phyloP scores from a whole-genome alignment of 2,888 invertebrate species.

The Conus canariensis region DNA sequence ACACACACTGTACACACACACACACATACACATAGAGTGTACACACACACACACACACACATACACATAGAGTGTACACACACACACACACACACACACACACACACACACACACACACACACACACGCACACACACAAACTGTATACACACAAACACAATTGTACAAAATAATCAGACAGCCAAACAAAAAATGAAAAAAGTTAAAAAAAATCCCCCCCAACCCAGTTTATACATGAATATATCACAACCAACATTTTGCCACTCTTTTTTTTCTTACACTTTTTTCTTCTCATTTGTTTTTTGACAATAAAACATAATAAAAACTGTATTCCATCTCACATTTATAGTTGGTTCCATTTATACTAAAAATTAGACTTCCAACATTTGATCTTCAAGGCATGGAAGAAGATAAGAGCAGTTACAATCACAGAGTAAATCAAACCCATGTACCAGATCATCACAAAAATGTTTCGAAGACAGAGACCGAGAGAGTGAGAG shows the following conservation, averaged over 20 bases:
- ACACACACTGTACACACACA: background rate
- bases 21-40: background rate
- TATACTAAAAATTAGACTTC: background rate
- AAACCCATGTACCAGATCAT: background rate
- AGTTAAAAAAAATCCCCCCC: too few relatives aligned
- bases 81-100: background rate
- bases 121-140: too few relatives aligned
- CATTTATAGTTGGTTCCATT: background rate
- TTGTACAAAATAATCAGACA: background rate
- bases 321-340: background rate
- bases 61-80: background rate
- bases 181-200: too few relatives aligned
- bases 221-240: background rate
- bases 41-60: background rate
- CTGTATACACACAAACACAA: background rate
- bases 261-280: background rate
- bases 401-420: constrained; percentile 4
- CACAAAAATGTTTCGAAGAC: background rate
- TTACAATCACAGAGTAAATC: constrained; percentile 1
- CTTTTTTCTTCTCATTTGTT: background rate
- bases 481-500: too few relatives aligned
- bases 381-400: background rate
- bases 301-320: background rate
- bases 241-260: constrained; percentile 15
- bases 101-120: background rate